A percentile compares a stretch with the other conserved stretches of the same genome.
Evolutionary conservation across 2,888 invertebrate genomes (phyloP).

Genomic region (Dugesia japonica): DNA sequence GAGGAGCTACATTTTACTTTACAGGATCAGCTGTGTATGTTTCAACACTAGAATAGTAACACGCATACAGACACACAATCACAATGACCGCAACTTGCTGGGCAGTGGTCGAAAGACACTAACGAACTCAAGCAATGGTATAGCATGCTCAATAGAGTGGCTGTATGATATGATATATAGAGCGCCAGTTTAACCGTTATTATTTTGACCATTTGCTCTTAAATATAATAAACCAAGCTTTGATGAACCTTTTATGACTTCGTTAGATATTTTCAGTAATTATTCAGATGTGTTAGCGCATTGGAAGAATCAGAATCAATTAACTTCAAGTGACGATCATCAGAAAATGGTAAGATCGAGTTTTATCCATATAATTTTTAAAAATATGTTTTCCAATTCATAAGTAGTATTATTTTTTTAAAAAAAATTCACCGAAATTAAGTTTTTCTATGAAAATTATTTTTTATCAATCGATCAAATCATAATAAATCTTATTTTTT

Average conservation of each 20-base stretch:
- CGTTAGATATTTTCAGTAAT: not conserved
- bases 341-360: not conserved
- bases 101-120: conserved; percentile 1
- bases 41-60: not conserved
- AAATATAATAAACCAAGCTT: not conserved
- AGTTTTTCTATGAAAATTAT: too few species aligned
- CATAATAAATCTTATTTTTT: too few species aligned
- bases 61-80: not conserved
- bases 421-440: too few species aligned
- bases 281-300: not conserved
- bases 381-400: too few species aligned
- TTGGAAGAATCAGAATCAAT: not conserved
- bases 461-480: too few species aligned
- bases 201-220: conserved; percentile 8
- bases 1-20: conserved; percentile 9
- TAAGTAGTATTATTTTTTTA: too few species aligned
- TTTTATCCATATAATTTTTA: too few species aligned
- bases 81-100: conserved; percentile 20
- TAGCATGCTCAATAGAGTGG: conserved; percentile 10
- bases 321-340: not conserved
- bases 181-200: conserved; percentile 7
- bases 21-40: not conserved
- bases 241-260: conserved; percentile 16
- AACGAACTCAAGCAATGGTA: conserved; percentile 16
- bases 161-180: conserved; percentile 6